Evolutionary conservation across 2,888 invertebrate genomes (phyloP).

Genomic region (Melieria crassipennis): DNA sequence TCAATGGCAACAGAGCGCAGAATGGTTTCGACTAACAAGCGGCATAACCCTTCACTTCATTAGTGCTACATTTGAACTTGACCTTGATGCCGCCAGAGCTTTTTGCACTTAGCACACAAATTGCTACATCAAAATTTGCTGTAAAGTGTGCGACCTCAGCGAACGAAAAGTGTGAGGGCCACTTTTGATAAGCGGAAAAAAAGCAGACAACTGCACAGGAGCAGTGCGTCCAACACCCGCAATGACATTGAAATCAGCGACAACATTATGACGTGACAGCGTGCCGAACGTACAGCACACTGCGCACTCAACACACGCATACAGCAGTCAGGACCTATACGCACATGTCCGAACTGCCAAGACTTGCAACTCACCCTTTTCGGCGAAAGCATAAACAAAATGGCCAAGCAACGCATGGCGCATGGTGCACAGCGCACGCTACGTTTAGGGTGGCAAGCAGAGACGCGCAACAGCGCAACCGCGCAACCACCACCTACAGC

Average conservation of each 20-base stretch:
- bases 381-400: too few species aligned
- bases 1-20: too few species aligned
- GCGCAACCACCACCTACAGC: too few species aligned
- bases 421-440: neutral
- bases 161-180: too few species aligned
- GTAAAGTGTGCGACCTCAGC: too few species aligned
- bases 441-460: too few species aligned
- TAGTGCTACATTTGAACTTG: conserved; percentile 35
- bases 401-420: neutral
- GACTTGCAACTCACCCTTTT: too few species aligned
- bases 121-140: conserved; percentile 19
- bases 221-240: conserved; percentile 23
- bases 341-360: neutral
- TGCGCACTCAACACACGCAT: too few species aligned
- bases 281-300: too few species aligned
- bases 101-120: conserved; percentile 18
- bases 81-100: conserved; percentile 33
- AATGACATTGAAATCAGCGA: conserved; percentile 54
- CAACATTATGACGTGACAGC: neutral
- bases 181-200: neutral
- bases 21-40: too few species aligned
- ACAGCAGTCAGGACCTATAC: neutral
- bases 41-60: neutral
- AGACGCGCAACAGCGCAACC: too few species aligned
- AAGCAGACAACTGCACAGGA: neutral